These are phyloP conservation scores for Empis stercorea DNA, from an alignment of 2,888 invertebrate genomes.

Conservation along the genomic window DNA sequence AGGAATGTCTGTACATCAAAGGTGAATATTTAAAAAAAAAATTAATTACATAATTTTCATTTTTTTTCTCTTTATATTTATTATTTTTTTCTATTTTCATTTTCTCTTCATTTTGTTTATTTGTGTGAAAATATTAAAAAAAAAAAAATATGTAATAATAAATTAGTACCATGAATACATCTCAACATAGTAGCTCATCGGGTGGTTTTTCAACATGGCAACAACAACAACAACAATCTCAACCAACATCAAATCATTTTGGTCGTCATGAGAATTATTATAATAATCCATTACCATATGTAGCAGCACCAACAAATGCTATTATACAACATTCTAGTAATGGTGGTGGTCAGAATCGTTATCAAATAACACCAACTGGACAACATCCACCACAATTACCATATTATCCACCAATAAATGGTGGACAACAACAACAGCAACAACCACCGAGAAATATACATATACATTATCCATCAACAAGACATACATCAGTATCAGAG, in stretches of 20 bases:
- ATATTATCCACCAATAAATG: constrained; percentile 25
- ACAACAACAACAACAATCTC: constrained; percentile 7
- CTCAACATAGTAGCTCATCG: constrained; percentile 27
- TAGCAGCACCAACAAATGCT: constrained; percentile 11
- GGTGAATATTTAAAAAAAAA: constrained; percentile 16
- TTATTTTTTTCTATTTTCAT: constrained; percentile 3
- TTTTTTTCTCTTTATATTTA: background rate
- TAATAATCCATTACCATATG: constrained; percentile 31
- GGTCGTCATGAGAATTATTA: constrained; percentile 26
- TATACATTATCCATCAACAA: constrained; percentile 34
- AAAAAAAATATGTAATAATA: background rate
- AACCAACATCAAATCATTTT: no score
- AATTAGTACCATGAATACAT: background rate
- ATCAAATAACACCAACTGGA: constrained; percentile 35
- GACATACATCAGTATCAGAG: constrained; percentile 33
- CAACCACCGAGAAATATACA: constrained; percentile 29
- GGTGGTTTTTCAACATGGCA: constrained; percentile 36
- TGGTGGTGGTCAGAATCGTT: constrained; percentile 29
- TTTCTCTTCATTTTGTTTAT: constrained; percentile 5
- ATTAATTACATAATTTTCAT: background rate
- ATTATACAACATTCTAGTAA: constrained; percentile 3
- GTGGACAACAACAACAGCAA: constrained; percentile 19
- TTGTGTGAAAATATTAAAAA: background rate
- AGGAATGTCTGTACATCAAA: constrained; percentile 34
- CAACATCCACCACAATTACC: constrained; percentile 34